Evolutionary conservation across 2,113 vertebrate species (phyloP), one percentile per base, ranked within the genome.

Genomic region (Tamias sibiricus): DNA sequence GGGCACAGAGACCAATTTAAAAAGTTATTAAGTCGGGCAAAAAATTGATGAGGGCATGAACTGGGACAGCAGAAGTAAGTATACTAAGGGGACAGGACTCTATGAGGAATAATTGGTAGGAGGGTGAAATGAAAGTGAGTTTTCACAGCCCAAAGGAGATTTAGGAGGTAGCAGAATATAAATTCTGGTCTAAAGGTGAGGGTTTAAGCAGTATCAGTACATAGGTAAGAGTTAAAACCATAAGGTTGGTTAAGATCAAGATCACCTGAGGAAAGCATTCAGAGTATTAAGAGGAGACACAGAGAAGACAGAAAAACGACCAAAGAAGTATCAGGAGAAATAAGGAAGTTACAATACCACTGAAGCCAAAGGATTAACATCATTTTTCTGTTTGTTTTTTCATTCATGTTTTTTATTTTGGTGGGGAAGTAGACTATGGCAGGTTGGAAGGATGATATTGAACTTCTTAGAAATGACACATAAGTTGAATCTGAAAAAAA

Each of bases 401-500:
- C 32, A 76, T 44, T 75, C 68, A n/a, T 35, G 26, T 77, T 75
- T 75, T 92, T 90, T 85, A 68, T 32, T 87, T 76, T 35, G n/a
- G 11, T 68, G 8, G 42, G 37, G 20, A 76, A n/a, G 44, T 52
- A 37, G 79, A 11, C 20, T 92, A 22, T 68, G 26, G 35, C 26
- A 79, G 16, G 2, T 8, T 87, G 12, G 28, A 54, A 92, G 86
- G 47, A 91, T 47, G 62, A 14, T 71, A 79, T 66, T 96, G 44
- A 97, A 91, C 28, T 74, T 86, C 16, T 35, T 62, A 6, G 19
- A 93, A 89, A 35, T 40, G 10, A 71, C 22, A 83, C 84, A 14
- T 87, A 30, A 96, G 40, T 68, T 81, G 14, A 91, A n/a, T 71
- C 30, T 94, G 32, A 91, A 95, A 85, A 94, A 86, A 66, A 57